A percentile compares a stretch with the other conserved stretches of the same genome.
Conservation (phyloP, 2,888 invertebrate species). For the Drosophila neotestacea region DNA sequence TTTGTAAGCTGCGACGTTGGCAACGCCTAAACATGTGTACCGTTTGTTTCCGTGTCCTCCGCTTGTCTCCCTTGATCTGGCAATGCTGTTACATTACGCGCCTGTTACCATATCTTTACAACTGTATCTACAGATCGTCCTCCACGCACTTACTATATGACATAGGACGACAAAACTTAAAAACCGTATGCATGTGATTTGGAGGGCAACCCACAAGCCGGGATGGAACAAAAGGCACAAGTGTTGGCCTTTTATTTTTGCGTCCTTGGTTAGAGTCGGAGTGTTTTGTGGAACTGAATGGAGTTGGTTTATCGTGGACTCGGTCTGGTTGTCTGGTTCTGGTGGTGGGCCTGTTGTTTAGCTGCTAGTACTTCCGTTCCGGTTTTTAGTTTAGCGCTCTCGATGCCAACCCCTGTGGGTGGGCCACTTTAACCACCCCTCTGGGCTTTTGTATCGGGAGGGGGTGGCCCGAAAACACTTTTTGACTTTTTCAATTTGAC, state of each 20-base stretch:
- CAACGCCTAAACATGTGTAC: constrained; percentile 76
- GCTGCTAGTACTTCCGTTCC: constrained; percentile 71
- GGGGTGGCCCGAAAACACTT: constrained; percentile 45
- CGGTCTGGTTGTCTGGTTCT: constrained; percentile 15
- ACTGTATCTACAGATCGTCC: constrained; percentile 78
- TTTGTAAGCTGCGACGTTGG: constrained; percentile 46
- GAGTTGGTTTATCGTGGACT: constrained; percentile 19
- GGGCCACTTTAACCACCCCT: constrained; percentile 58
- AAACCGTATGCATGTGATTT: constrained; percentile 81
- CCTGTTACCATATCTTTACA: constrained; percentile 78
- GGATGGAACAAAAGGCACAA: constrained; percentile 26
- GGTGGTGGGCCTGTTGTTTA: constrained; percentile 48
- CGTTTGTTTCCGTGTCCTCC: constrained; percentile 27
- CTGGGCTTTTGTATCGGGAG: constrained; percentile 28
- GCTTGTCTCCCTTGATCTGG: constrained; percentile 18
- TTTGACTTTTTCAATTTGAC: constrained; percentile 81
- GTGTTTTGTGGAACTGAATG: constrained; percentile 6
- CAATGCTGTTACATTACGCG: constrained; percentile 76
- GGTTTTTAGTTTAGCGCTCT: constrained; percentile 63
- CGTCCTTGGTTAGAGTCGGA: not conserved
- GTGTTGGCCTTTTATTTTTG: constrained; percentile 14
- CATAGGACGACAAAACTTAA: constrained; percentile 80
- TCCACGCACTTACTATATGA: constrained; percentile 74
- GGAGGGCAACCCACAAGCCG: constrained; percentile 40
- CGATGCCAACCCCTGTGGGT: constrained; percentile 48